Percentiles rank a stretch among this genome's conserved stretches.
These are phyloP conservation scores for Colistium nudipinnis DNA, from an alignment of 2,113 vertebrate genomes.

Conservation along the genomic window DNA sequence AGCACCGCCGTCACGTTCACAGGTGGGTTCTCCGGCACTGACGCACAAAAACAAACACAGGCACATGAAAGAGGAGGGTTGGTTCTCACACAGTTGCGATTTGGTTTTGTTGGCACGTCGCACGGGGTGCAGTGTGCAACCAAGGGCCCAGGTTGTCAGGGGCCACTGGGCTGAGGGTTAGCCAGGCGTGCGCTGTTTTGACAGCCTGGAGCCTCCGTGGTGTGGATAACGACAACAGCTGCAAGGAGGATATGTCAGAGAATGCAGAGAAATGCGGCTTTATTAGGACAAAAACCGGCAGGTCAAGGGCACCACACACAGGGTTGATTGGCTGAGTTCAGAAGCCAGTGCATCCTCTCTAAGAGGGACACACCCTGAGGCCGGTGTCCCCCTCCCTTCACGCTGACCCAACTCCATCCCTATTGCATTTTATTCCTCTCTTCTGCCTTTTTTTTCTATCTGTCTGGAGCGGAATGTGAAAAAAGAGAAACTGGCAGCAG, in stretches of 20 bases:
- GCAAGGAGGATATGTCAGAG: slow-evolving; percentile 46
- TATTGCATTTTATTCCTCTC: neutral
- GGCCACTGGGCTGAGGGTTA: slow-evolving; percentile 25
- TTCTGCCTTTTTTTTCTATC: slow-evolving; percentile 21
- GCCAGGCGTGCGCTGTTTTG: slow-evolving; percentile 62
- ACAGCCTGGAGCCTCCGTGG: slow-evolving; percentile 55
- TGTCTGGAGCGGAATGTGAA: slow-evolving; percentile 37
- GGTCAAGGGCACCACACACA: slow-evolving; percentile 8
- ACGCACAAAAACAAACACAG: slow-evolving; percentile 21
- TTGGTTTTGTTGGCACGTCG: neutral
- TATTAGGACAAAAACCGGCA: slow-evolving; percentile 31
- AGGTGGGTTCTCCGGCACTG: slow-evolving; percentile 86
- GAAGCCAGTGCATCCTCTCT: neutral
- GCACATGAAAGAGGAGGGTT: neutral
- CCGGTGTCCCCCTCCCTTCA: slow-evolving; percentile 19
- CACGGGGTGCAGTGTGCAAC: neutral
- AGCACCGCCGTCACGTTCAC: slow-evolving; percentile 81
- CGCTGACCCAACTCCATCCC: neutral
- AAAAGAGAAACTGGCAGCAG: slow-evolving; percentile 53
- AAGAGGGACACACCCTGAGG: slow-evolving; percentile 17
- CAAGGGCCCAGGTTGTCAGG: slow-evolving; percentile 3
- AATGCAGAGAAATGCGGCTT: slow-evolving; percentile 60
- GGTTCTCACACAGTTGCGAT: neutral
- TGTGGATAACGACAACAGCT: slow-evolving; percentile 58
- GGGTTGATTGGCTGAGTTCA: slow-evolving; percentile 18